These are phyloP conservation scores for Eubasilissa regina DNA, from an alignment of 1,140 invertebrate genomes.

Conservation along the genomic window DNA sequence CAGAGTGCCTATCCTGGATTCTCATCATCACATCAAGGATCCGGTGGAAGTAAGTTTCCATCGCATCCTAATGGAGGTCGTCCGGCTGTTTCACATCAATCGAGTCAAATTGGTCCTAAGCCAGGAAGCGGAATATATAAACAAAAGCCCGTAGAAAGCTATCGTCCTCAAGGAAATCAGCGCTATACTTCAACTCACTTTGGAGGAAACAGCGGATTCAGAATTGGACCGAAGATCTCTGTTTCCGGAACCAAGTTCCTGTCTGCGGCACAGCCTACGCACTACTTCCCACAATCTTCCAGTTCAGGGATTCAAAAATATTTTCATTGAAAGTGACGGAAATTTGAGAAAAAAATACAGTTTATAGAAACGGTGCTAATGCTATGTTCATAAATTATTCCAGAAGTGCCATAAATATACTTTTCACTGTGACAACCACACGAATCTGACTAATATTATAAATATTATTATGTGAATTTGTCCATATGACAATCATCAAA, in stretches of 20 bases:
- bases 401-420: too few relatives aligned
- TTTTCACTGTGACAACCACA: too few relatives aligned
- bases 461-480: too few relatives aligned
- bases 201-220: constrained; percentile 2
- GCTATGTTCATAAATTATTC: too few relatives aligned
- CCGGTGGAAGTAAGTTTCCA: neutral
- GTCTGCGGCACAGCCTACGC: neutral
- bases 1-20: constrained; percentile 16
- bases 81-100: neutral
- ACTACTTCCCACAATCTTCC: neutral
- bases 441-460: too few relatives aligned
- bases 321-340: neutral
- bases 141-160: neutral
- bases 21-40: too few relatives aligned
- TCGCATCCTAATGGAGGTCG: neutral
- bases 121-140: neutral
- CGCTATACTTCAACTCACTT: neutral
- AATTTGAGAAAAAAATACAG: too few relatives aligned
- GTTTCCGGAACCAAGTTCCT: neutral
- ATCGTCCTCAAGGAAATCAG: neutral
- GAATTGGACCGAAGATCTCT: neutral
- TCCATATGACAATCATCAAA: too few relatives aligned
- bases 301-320: constrained; percentile 7
- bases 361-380: too few relatives aligned
- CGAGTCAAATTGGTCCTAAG: neutral